Evolutionary conservation across 2,113 vertebrate genomes (phyloP).

Genomic region (Grus americana): DNA sequence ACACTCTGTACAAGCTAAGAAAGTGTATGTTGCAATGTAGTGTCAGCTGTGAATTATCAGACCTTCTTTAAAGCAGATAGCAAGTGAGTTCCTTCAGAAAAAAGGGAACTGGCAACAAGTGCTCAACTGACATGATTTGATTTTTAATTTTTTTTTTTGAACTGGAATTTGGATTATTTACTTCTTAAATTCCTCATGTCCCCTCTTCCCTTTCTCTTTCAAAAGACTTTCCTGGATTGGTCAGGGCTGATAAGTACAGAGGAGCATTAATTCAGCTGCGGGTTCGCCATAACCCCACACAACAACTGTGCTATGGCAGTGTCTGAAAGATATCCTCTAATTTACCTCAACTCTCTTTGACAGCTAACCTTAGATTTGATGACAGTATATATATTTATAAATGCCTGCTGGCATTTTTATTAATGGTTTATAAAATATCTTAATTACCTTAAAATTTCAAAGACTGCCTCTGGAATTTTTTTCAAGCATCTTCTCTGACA

Average conservation of each 20-base stretch:
- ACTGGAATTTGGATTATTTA: background rate
- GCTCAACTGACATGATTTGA: background rate
- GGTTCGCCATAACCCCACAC: background rate
- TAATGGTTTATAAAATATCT: background rate
- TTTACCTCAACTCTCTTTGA: background rate
- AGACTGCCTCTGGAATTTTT: background rate
- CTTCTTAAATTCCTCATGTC: background rate
- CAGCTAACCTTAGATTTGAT: background rate
- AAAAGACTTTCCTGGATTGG: background rate
- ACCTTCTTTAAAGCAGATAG: background rate
- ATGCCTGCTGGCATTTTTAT: background rate
- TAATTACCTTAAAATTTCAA: background rate
- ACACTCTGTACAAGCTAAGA: constrained; percentile 3
- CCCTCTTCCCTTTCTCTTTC: background rate
- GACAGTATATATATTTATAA: background rate
- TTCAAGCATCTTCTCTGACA: background rate
- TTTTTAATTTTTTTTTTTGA: background rate
- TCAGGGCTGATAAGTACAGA: background rate
- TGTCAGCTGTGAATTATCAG: background rate
- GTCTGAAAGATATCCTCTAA: background rate
- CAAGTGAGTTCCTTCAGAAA: background rate
- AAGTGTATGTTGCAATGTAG: background rate
- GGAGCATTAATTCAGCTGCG: background rate
- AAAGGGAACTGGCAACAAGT: background rate
- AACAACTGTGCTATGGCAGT: background rate